Evolutionary conservation across 1,140 invertebrate species (phyloP).

Genomic region (Listronotus oregonensis): DNA sequence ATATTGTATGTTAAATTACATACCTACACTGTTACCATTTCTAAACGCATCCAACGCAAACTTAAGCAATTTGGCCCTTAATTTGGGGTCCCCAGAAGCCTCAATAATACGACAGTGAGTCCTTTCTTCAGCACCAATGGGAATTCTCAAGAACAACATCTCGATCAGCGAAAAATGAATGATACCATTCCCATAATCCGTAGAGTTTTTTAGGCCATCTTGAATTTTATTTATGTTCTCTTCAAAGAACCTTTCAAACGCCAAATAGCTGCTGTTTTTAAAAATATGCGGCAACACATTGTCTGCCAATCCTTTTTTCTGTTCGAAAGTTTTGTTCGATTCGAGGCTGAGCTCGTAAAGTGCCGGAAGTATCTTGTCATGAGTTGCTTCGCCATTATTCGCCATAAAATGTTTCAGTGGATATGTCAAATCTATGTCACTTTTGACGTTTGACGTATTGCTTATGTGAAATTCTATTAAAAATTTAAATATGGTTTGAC

Average conservation of each 20-base stretch:
- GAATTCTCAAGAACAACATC: conserved; percentile 44
- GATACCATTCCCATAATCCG: conserved; percentile 26
- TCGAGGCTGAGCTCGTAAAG: conserved; percentile 5
- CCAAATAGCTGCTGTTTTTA: conserved; percentile 22
- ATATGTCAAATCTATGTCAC: conserved; percentile 16
- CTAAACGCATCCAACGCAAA: conserved; percentile 36
- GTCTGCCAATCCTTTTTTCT: conserved; percentile 21
- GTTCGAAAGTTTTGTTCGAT: not conserved
- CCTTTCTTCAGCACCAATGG: conserved; percentile 26
- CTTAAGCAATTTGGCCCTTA: conserved; percentile 27
- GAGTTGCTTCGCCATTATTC: conserved; percentile 13
- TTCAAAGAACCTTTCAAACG: conserved; percentile 38
- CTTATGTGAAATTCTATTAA: conserved; percentile 27
- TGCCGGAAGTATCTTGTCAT: conserved; percentile 16
- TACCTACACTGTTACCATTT: conserved; percentile 5
- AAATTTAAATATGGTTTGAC: conserved; percentile 34
- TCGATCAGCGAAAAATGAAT: conserved; percentile 40
- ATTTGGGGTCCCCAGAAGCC: conserved; percentile 18
- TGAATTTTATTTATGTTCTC: conserved; percentile 36
- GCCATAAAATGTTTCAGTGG: conserved; percentile 25
- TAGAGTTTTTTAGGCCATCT: conserved; percentile 13
- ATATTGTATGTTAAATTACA: not conserved
- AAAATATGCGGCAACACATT: conserved; percentile 32
- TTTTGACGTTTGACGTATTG: conserved; percentile 3
- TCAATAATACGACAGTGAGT: conserved; percentile 8